A percentile compares a stretch with the other conserved stretches of the same genome.
phyloP scores from a whole-genome alignment of 2,888 invertebrate genomes.

The Pogonocherus hispidulus region DNA sequence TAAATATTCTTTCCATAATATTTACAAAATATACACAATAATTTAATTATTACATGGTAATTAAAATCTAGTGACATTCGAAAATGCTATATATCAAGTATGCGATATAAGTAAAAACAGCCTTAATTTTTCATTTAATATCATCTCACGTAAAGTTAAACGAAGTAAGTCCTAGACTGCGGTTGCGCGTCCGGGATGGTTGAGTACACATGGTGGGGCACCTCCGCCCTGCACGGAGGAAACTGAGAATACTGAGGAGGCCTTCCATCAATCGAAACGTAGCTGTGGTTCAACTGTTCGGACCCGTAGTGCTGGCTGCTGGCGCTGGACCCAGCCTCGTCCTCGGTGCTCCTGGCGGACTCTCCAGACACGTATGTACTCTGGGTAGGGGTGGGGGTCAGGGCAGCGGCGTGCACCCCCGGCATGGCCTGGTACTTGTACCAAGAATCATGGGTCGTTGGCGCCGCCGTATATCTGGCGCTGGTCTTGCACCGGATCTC shows the following conservation, averaged over 20 bases:
- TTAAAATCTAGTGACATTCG: conserved; percentile 48
- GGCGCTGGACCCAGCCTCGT: conserved; percentile 71
- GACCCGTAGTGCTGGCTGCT: conserved; percentile 76
- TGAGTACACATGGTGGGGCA: conserved; percentile 67
- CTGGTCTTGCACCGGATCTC: conserved; percentile 74
- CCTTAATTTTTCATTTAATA: conserved; percentile 55
- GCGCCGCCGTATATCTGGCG: conserved; percentile 79
- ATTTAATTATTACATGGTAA: conserved; percentile 57
- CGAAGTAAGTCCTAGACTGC: conserved; percentile 68
- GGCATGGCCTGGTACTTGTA: conserved; percentile 78
- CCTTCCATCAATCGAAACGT: conserved; percentile 76
- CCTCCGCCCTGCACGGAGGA: conserved; percentile 57
- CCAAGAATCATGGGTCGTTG: conserved; percentile 81
- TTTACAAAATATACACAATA: conserved; percentile 62
- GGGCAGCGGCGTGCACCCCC: conserved; percentile 71
- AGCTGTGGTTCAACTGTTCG: conserved; percentile 78
- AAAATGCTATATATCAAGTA: conserved; percentile 53
- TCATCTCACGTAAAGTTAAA: conserved; percentile 56
- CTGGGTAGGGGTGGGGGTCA: conserved; percentile 74
- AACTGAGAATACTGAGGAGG: conserved; percentile 66
- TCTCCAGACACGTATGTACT: conserved; percentile 75
- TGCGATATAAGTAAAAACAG: conserved; percentile 59
- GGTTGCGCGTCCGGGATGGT: conserved; percentile 67
- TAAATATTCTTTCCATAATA: conserved; percentile 58
- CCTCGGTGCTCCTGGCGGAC: conserved; percentile 69